Evolutionary conservation across 1,140 invertebrate genomes (phyloP).

Genomic region (Pseudomyrmex cubaensis): DNA sequence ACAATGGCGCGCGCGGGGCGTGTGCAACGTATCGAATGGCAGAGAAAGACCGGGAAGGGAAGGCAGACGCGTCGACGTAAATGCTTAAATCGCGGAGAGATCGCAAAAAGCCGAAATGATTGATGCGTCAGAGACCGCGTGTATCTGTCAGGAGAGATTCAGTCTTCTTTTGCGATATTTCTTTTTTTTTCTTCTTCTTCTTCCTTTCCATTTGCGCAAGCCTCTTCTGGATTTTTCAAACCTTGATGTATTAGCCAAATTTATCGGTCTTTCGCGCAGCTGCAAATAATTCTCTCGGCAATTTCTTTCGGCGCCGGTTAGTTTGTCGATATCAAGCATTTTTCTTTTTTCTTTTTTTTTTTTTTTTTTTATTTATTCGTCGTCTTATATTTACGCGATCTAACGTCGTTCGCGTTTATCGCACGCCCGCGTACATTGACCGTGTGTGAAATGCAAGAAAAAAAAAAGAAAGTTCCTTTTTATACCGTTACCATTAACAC

Average conservation of each 20-base stretch:
- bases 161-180: background rate
- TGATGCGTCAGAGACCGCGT: conserved; percentile 43
- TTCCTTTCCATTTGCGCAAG: background rate
- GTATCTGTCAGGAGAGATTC: conserved; percentile 48
- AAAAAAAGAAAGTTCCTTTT: conserved; percentile 13
- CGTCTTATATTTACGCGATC: background rate
- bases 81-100: conserved; percentile 57
- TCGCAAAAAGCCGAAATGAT: conserved; percentile 55
- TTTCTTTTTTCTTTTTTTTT: too few species aligned
- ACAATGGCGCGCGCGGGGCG: conserved; percentile 41
- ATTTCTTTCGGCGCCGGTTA: background rate
- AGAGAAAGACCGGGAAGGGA: background rate
- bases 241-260: background rate
- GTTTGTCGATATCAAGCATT: background rate
- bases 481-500: conserved; percentile 23
- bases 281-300: background rate
- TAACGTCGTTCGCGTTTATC: background rate
- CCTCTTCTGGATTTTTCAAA: conserved; percentile 19
- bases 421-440: background rate
- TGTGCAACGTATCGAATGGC: conserved; percentile 50
- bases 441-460: too few species aligned
- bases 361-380: conserved; percentile 3
- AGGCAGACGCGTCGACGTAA: conserved; percentile 55
- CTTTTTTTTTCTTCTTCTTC: background rate
- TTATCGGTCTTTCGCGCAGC: background rate